Evolutionary conservation across 2,113 vertebrate species (phyloP).

Genomic region (Tachysurus fulvidraco): DNA sequence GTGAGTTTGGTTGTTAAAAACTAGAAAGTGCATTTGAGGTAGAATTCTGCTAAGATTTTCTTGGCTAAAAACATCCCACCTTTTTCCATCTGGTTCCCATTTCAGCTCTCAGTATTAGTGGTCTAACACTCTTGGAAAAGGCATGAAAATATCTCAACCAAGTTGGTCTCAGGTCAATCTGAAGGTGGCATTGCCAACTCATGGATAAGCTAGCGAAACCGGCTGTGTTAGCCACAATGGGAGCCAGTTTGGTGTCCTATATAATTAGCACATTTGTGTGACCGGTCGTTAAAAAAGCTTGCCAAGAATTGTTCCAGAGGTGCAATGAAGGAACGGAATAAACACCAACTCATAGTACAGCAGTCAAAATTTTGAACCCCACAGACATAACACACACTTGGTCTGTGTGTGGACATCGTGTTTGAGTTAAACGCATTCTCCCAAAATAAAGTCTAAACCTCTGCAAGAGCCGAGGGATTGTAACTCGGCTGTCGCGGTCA

Average conservation of each 20-base stretch:
- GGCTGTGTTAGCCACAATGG: not conserved
- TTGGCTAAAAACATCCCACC: not conserved
- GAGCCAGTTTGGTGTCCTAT: conserved; percentile 25
- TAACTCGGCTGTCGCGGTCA: conserved; percentile 19
- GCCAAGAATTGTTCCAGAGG: conserved; percentile 24
- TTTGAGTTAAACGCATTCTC: not conserved
- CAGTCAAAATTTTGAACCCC: not conserved
- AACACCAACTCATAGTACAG: not conserved
- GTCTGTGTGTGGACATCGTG: not conserved
- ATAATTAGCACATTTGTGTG: conserved; percentile 38
- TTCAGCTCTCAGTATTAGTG: not conserved
- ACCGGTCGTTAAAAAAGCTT: conserved; percentile 22
- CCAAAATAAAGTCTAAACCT: conserved; percentile 15
- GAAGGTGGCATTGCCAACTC: not conserved
- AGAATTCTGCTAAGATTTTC: not conserved
- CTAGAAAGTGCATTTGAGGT: not conserved
- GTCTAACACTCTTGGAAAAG: not conserved
- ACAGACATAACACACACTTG: not conserved
- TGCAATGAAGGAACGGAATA: conserved; percentile 4
- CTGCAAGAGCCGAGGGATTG: not conserved
- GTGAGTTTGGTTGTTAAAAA: not conserved
- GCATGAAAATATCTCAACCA: conserved; percentile 5
- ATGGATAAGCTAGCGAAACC: not conserved
- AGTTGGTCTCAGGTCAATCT: not conserved
- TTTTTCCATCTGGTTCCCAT: not conserved